Conservation (phyloP, 2,888 invertebrate species). For the Drosophila longiperda region DNA sequence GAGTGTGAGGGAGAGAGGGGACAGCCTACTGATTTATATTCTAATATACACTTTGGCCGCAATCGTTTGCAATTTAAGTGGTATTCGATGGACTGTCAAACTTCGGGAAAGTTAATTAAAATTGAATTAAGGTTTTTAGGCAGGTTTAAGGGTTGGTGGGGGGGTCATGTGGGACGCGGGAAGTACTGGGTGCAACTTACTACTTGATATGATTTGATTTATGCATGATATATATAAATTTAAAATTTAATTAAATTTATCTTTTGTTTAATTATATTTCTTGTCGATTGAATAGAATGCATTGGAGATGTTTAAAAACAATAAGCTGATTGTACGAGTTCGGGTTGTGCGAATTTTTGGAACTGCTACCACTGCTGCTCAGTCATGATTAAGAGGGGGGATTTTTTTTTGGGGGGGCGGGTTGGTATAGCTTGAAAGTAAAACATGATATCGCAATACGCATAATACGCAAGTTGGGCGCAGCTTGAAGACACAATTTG, state of each 20-base stretch:
- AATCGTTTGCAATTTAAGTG: constrained; percentile 75
- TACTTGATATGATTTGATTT: constrained; percentile 66
- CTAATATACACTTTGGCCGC: constrained; percentile 43
- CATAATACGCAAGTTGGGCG: constrained; percentile 59
- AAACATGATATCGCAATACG: constrained; percentile 73
- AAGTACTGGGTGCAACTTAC: constrained; percentile 67
- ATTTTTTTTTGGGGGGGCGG: constrained; percentile 9
- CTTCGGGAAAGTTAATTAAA: constrained; percentile 81
- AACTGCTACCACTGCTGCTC: constrained; percentile 80
- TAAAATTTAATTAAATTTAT: constrained; percentile 27
- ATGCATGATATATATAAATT: constrained; percentile 52
- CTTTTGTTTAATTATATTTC: constrained; percentile 50
- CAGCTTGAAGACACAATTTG: constrained; percentile 57
- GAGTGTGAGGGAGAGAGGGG: constrained; percentile 10
- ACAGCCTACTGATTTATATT: constrained; percentile 7
- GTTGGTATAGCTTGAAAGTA: constrained; percentile 52
- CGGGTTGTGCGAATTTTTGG: constrained; percentile 73
- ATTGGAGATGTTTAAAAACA: constrained; percentile 77
- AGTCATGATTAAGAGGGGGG: constrained; percentile 69
- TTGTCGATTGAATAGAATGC: constrained; percentile 72
- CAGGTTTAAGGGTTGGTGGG: constrained; percentile 6
- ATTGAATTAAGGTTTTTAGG: constrained; percentile 43
- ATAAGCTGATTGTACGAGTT: constrained; percentile 65
- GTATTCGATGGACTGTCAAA: constrained; percentile 56
- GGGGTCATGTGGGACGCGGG: constrained; percentile 39